Conservation (phyloP, 2,113 vertebrate species). For the Stigmatopora nigra region DNA sequence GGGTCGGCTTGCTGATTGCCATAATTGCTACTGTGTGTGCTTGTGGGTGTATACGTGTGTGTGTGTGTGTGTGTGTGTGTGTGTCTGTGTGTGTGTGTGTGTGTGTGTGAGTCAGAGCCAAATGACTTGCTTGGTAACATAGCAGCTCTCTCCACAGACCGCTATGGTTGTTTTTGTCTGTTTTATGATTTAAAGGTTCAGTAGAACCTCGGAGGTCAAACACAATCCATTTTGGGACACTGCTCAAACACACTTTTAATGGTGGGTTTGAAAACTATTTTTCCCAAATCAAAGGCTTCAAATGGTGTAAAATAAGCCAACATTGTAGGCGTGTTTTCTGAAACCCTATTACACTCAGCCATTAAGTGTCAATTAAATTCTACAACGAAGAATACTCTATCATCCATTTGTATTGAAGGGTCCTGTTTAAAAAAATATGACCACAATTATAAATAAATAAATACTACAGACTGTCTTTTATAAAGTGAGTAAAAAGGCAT, state of each 20-base stretch:
- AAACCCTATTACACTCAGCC: too few relatives aligned
- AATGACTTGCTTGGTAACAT: slow-evolving; percentile 45
- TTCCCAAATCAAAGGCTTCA: too few relatives aligned
- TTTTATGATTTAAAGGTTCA: background rate
- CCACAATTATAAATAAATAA: too few relatives aligned
- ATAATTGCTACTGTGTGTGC: slow-evolving; percentile 96
- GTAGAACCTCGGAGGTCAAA: background rate
- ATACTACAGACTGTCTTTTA: too few relatives aligned
- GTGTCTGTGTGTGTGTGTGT: slow-evolving; percentile 72
- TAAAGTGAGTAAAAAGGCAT: too few relatives aligned
- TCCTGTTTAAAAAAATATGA: too few relatives aligned
- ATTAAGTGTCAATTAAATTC: too few relatives aligned
- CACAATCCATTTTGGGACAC: background rate
- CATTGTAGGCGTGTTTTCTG: too few relatives aligned
- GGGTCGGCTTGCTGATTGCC: slow-evolving; percentile 96
- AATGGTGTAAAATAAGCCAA: too few relatives aligned
- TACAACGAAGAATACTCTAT: too few relatives aligned
- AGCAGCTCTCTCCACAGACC: slow-evolving; percentile 39
- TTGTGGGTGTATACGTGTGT: slow-evolving; percentile 32
- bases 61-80: slow-evolving; percentile 30
- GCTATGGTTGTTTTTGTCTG: slow-evolving; percentile 10
- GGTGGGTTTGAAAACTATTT: background rate
- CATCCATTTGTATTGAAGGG: too few relatives aligned
- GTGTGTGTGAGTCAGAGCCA: slow-evolving; percentile 27
- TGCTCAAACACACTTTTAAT: background rate